phyloP scores from a whole-genome alignment of 2,113 vertebrate species.

The Nerophis lumbriciformis region DNA sequence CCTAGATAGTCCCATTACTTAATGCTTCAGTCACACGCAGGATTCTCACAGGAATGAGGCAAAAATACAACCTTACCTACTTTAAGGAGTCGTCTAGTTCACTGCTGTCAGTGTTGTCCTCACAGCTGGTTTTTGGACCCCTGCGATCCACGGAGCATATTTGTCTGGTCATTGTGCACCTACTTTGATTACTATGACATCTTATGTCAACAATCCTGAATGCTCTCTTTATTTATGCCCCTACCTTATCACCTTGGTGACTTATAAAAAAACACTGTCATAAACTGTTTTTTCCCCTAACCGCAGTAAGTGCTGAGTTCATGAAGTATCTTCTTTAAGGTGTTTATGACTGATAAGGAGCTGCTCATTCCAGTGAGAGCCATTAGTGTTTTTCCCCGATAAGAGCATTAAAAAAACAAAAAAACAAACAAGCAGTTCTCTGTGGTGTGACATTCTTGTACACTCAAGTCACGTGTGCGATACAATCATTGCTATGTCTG shows the following conservation, averaged over 20 bases:
- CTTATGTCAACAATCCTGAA: conserved; percentile 35
- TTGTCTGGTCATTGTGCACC: conserved; percentile 52
- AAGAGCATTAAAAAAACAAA: conserved; percentile 36
- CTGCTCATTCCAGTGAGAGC: conserved; percentile 5
- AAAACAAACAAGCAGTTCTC: conserved; percentile 4
- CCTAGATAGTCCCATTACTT: not conserved
- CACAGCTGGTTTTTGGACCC: conserved; percentile 34
- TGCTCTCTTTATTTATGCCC: conserved; percentile 22
- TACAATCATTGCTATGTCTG: conserved; percentile 18
- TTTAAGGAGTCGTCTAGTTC: conserved; percentile 43
- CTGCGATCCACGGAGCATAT: conserved; percentile 44
- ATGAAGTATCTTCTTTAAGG: conserved; percentile 35
- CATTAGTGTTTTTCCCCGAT: conserved; percentile 56
- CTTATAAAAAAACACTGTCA: conserved; percentile 30
- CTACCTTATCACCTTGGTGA: conserved; percentile 31
- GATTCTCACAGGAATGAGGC: no score
- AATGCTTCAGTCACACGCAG: no score
- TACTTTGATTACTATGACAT: conserved; percentile 4
- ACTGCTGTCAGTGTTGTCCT: conserved; percentile 42
- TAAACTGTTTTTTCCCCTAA: conserved; percentile 43
- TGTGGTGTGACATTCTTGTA: not conserved
- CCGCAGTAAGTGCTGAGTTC: conserved; percentile 7
- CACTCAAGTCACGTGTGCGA: conserved; percentile 39
- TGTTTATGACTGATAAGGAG: conserved; percentile 59
- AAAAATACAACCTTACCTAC: conserved; percentile 60